phyloP scores from a whole-genome alignment of 2,797 vertebrate genomes.

The Spatula clypeata region DNA sequence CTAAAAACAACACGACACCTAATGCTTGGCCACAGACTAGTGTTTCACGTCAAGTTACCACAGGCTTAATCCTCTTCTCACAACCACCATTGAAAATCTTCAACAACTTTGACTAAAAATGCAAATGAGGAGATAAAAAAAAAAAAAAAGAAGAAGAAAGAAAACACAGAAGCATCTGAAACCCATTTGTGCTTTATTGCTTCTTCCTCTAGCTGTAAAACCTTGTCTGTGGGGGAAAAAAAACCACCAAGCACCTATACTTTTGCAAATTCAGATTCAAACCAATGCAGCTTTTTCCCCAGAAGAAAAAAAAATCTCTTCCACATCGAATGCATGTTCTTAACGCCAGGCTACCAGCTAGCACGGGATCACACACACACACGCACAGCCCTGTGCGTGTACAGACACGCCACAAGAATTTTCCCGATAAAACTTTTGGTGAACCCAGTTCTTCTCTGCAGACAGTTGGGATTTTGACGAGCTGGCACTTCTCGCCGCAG shows the following conservation, averaged over 20 bases:
- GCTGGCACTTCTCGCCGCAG: neutral
- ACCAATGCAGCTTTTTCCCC: neutral
- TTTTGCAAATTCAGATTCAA: neutral
- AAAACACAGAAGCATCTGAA: neutral
- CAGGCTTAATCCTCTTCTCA: neutral
- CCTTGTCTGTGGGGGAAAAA: neutral
- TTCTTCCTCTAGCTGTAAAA: conserved; percentile 5
- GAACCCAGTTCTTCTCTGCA: conserved; percentile 14
- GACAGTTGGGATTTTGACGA: conserved; percentile 27
- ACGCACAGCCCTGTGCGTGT: neutral
- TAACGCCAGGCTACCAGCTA: neutral
- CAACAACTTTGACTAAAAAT: neutral
- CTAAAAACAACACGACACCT: neutral
- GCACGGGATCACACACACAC: neutral
- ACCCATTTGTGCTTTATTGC: neutral
- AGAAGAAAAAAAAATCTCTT: neutral
- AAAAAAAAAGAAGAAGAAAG: neutral
- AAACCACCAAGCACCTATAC: neutral
- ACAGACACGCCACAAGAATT: neutral
- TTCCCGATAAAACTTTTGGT: neutral
- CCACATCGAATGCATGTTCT: neutral
- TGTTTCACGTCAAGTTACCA: neutral
- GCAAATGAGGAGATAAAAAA: neutral
- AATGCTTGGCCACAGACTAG: neutral
- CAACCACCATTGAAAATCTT: neutral